phyloP scores from a whole-genome alignment of 1,140 invertebrate genomes.

The Cryptotermes secundus region DNA sequence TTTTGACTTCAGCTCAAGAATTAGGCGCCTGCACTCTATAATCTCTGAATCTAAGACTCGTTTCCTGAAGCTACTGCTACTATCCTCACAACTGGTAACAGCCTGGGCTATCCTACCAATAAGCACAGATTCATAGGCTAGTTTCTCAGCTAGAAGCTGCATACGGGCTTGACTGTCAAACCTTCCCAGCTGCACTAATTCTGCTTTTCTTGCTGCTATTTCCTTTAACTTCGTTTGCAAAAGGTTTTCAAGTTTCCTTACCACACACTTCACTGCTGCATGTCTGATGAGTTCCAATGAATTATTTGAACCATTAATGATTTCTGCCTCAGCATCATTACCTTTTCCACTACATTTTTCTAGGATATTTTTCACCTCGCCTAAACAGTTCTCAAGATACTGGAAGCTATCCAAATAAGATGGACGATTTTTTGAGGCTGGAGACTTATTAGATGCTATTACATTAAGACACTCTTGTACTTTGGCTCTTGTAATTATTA shows the following conservation, averaged over 20 bases:
- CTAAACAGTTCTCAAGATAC: constrained; percentile 45
- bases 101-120: constrained; percentile 54
- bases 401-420: neutral
- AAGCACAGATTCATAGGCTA: constrained; percentile 73
- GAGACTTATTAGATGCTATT: constrained; percentile 3
- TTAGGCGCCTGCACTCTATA: constrained; percentile 71
- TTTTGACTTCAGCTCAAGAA: constrained; percentile 65
- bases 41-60: constrained; percentile 45
- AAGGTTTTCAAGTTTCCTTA: constrained; percentile 63
- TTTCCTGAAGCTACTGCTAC: constrained; percentile 22
- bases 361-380: constrained; percentile 48
- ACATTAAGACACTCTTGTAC: constrained; percentile 24
- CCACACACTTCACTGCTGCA: constrained; percentile 55
- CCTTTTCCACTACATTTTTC: constrained; percentile 45
- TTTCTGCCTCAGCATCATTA: neutral
- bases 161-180: constrained; percentile 64
- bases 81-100: constrained; percentile 33
- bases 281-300: neutral
- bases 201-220: constrained; percentile 61
- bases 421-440: neutral
- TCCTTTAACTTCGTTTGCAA: constrained; percentile 64
- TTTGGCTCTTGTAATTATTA: constrained; percentile 4
- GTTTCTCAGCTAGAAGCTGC: constrained; percentile 69
- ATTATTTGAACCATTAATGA: neutral
- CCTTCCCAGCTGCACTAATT: constrained; percentile 59